Base-by-base conservation (phyloP, 2,888 invertebrate genomes). In the Antheraea yamamai region DNA sequence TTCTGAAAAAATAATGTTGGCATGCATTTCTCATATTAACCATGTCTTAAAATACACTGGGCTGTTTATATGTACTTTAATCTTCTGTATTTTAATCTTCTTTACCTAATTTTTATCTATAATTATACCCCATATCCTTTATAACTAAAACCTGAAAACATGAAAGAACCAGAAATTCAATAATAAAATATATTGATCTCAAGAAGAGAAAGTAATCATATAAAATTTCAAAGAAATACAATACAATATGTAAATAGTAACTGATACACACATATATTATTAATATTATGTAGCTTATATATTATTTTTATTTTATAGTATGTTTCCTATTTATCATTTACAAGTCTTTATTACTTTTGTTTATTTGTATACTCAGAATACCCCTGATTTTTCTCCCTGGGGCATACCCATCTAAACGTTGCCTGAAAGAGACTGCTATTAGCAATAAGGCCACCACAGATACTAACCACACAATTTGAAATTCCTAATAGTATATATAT, bases 1-100 rank as follows among this genome's bases (percentile, higher is more conserved):
- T 87, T 95, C 94, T 95, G 94, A 92, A 95, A n/a, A 95, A 94
- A 94, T 89, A 93, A 94, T 87, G 87, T 93, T 93, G 93, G 94
- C 94, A 93, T 90, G 92, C 90, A n/a, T 71, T 71, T 74, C 55
- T 71, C 47, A 71, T 74, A 39, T 51, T 71, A 71, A 71, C 26
- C 30, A 23, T 68, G 39, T 23, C 23, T 68, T 39, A 39, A 18
- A 23, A 47, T 47, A 58, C 68, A 23, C 71, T 72, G 74, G 71
- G 72, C 61, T 75, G 74, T 72, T 74, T 39, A 10, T 47, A 26
- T 39, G 4, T 39, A n/a, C 10, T 70, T 70, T 20, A 30, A 47
- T 30, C 23, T 12, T 23, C 6, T 61, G n/a, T n/a, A n/a, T 20
- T 70, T 70, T 20, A 30, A 47, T 30, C 23, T 12, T 23, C 6